Base-by-base conservation (phyloP, 1,140 invertebrate species). In the Bicyclus anynana region DNA sequence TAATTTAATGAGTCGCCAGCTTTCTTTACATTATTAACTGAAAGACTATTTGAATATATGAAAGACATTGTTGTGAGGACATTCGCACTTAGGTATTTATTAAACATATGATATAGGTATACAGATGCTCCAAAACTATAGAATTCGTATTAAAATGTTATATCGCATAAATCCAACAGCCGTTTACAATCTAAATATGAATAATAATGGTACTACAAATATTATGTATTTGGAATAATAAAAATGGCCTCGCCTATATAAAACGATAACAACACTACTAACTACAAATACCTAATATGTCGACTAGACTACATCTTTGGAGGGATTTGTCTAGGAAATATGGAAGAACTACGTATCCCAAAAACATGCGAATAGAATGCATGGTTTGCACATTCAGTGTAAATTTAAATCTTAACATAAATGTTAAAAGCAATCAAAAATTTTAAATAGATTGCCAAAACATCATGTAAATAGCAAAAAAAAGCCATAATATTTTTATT, bases 171-270 rank as follows among this genome's bases (percentile, higher is more conserved):
- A 52, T 40, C 48, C 51, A 56, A 67, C 59, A 69, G 57, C 42
- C 47, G 56, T 52, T 37, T 38, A 51, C 53, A 59, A 67, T 69
- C 57, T 71, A 74, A 35, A 68, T 72, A 74, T 68, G 70, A 79
- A 75, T 79, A 72, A 77, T n/a, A 78, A 77, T 69, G 64, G 68
- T 46, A 40, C 75, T 80, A 84, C 70, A 40, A 76, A 51, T 80
- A 74, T 70, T 68, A 40, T 16, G 37, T 40, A 77, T 50, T 72
- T 69, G 69, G 77, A 76, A 68, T 75, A 77, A 72, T 72, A 74
- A 44, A 75, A 49, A 65, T 77, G 84, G 84, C 80, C 80, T 84
- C 77, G 80, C 77, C 79, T 80, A 81, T 67, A 77, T 65, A 65
- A 81, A 82, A 83, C 67, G 57, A 82, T 82, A 87, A 84, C 84